Evolutionary conservation across 2,797 vertebrate genomes (phyloP), one percentile per base, ranked within the genome.

Genomic region (Micropoecilia bifurca): DNA sequence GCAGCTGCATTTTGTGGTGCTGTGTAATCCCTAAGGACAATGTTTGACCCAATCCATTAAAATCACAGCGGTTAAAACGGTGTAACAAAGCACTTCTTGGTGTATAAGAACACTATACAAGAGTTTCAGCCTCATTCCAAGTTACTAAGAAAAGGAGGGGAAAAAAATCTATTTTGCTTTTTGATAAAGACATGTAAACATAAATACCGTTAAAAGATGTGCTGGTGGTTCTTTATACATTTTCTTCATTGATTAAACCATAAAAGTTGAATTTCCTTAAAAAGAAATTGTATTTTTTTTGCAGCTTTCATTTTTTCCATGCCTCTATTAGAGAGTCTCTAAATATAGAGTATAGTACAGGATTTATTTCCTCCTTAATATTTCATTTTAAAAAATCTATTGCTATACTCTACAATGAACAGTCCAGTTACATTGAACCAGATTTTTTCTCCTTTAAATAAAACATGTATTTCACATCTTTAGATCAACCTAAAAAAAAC

Each of bases 41-140:
- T 73, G 36, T 48, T 50, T 30, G 43, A 71, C 68, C 68, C 45
- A 74, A 41, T n/a, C 36, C 10, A 74, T 74, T 36, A 41, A 43
- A 74, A 74, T 39, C 36, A n/a, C 73, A 18, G 41, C 46, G 68
- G 68, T 71, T 71, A 71, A 71, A 28, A 28, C 6, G 8, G 13
- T 18, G n/a, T 18, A 43, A 71, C 45, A 46, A 71, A 71, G 41
- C 13, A 46, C 43, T 45, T 71, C 68, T 28, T 46, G 14, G 25
- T 45, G 36, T 28, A n/a, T 39, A 69, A 45, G 41, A 14, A 43
- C 2, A 43, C 66, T n/a, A 71, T n/a, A 28, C 68, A 71, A 46
- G 5, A 46, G 41, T 39, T 71, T 8, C 68, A 46, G 68, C n/a
- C n/a, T 28, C 41, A 18, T 71, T 46, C 16, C 13, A n/a, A 71